These are phyloP conservation scores for Acanthochromis polyacanthus DNA, from an alignment of 2,113 vertebrate species.

Conservation along the genomic window DNA sequence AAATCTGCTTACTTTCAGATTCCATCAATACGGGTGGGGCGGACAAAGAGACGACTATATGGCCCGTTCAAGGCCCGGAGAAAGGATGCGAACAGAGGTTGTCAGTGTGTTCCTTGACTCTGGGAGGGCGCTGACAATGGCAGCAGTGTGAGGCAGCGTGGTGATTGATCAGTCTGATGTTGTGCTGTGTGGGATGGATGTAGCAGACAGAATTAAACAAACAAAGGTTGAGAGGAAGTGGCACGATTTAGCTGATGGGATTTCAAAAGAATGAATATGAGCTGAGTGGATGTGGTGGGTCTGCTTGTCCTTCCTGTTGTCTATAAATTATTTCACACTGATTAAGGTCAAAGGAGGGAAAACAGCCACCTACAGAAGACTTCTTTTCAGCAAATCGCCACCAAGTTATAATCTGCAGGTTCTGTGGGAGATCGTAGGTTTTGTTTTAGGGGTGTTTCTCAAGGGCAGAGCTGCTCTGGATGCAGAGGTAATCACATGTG, in stretches of 20 bases:
- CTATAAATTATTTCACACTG: conserved; percentile 51
- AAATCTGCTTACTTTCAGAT: conserved; percentile 87
- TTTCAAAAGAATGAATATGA: conserved; percentile 50
- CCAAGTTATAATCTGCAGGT: neutral
- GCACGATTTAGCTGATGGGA: conserved; percentile 60
- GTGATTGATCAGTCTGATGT: conserved; percentile 79
- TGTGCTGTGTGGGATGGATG: conserved; percentile 60
- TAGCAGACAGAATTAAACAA: conserved; percentile 61
- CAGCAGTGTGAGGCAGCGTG: conserved; percentile 70
- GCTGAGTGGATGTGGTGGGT: conserved; percentile 35
- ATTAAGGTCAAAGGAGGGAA: conserved; percentile 1
- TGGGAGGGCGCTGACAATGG: conserved; percentile 73
- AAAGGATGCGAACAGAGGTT: conserved; percentile 72
- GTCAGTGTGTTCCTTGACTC: conserved; percentile 66
- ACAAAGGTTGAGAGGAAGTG: conserved; percentile 69
- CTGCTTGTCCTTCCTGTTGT: conserved; percentile 38
- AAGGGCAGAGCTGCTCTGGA: neutral
- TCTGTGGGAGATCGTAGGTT: neutral
- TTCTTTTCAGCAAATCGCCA: conserved; percentile 5
- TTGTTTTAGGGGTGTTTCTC: neutral
- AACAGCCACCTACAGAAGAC: conserved; percentile 1
- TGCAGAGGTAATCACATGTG: neutral
- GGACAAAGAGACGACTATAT: conserved; percentile 78
- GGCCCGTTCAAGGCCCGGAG: conserved; percentile 54
- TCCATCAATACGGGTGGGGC: conserved; percentile 74